Evolutionary conservation across 1,140 invertebrate species (phyloP), one percentile per base, ranked within the genome.

Genomic region (Bombus balteatus): DNA sequence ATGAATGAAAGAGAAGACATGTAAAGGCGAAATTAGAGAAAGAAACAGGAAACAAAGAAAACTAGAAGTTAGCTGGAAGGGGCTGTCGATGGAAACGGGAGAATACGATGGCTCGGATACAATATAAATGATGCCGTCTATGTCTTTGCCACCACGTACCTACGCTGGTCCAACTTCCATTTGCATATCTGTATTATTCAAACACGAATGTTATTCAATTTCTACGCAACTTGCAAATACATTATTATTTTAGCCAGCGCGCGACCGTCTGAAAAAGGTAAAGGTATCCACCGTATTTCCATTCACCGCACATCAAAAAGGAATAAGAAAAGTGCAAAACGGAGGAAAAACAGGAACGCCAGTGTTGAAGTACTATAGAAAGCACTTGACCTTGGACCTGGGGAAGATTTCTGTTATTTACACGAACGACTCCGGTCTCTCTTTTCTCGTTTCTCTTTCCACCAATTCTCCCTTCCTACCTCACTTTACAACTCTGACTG

Each of bases 161-260:
- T 77, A 32, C 34, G 65, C n/a, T 65, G 13, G 57, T 37, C 86
- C 77, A 72, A 75, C 73, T 77, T 77, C 82, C 93, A 94, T 95
- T 94, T 95, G 93, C 94, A 94, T 95, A 94, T 92, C 94, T 94
- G 91, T 95, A 94, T 95, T 95, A 95, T 94, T 95, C 94, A 94
- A 94, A 90, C 93, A 90, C 90, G 92, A 91, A 92, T 94, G 92
- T 94, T 95, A 95, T 94, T 94, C 93, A 95, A 95, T 95, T 94
- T 94, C 93, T 92, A 92, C 91, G 91, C 84, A 90, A 92, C 93
- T 92, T 92, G 92, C 92, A 92, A 94, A 93, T 92, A 92, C 92
- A 93, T 94, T 94, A 93, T 94, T 94, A 94, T 94, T 94, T 94
- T 86, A 90, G 83, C 77, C 70, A 85, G 83, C 66, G 88, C 41